These are phyloP conservation scores for Araneus ventricosus DNA, from an alignment of 1,140 invertebrate genomes.

Conservation along the genomic window DNA sequence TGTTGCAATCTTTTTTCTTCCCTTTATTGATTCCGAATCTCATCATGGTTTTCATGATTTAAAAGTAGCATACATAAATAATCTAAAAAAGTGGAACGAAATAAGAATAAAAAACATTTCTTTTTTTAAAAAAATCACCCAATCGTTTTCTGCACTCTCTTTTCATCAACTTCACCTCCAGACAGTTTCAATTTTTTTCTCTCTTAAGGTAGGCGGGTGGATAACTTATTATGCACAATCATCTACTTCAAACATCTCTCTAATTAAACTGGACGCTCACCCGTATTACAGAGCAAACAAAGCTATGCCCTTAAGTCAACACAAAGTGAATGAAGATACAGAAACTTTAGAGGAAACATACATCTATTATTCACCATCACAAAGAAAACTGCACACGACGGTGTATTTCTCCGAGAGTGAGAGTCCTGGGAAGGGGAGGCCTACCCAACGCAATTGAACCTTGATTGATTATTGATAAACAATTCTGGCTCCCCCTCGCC, in stretches of 20 bases:
- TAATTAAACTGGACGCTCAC: conserved; percentile 58
- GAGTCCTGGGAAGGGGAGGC: neutral
- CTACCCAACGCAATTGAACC: conserved; percentile 60
- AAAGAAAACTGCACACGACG: conserved; percentile 52
- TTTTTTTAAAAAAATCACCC: neutral
- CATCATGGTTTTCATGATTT: neutral
- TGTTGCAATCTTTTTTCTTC: neutral
- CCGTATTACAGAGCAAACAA: conserved; percentile 57
- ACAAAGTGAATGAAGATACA: conserved; percentile 63
- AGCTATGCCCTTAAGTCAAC: conserved; percentile 56
- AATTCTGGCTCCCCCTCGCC: conserved; percentile 50
- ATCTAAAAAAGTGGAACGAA: neutral
- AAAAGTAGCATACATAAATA: conserved; percentile 20
- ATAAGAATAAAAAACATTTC: neutral
- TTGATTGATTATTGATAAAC: conserved; percentile 75
- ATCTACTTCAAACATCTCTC: conserved; percentile 59
- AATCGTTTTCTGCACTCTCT: neutral
- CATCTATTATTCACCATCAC: conserved; percentile 67
- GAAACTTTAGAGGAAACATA: conserved; percentile 62
- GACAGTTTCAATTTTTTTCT: neutral
- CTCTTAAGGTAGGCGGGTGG: neutral
- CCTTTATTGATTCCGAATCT: neutral
- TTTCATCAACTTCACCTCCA: neutral
- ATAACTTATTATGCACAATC: conserved; percentile 48
- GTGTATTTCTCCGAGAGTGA: conserved; percentile 6